phyloP scores from a whole-genome alignment of 2,113 vertebrate genomes.

The Pipra filicauda region DNA sequence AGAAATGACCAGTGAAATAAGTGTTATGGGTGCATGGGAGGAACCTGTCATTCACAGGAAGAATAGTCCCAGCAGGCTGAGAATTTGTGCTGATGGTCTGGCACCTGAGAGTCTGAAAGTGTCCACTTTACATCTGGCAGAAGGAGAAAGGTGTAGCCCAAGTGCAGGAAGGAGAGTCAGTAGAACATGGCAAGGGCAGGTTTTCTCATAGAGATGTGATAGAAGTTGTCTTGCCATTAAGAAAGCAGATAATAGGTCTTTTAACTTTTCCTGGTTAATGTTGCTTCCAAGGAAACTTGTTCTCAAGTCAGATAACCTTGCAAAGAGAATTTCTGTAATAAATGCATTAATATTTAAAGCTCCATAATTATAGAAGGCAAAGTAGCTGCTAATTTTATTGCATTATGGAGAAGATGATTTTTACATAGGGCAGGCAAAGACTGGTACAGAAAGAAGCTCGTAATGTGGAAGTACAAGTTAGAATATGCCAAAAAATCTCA shows the following conservation, averaged over 20 bases:
- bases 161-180: neutral
- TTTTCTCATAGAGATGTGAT: neutral
- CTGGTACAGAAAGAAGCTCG: neutral
- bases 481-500: neutral
- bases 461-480: neutral
- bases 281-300: neutral
- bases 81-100: neutral
- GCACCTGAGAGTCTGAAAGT: neutral
- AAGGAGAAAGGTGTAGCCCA: neutral
- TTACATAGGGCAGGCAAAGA: neutral
- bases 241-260: neutral
- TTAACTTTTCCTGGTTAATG: neutral
- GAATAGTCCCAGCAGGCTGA: neutral
- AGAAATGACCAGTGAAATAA: rapidly evolving
- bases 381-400: neutral
- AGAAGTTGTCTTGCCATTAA: neutral
- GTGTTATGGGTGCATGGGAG: neutral
- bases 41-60: neutral
- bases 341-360: neutral
- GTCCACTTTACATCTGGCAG: neutral
- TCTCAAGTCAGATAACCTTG: neutral
- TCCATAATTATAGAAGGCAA: neutral
- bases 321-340: neutral
- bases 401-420: neutral
- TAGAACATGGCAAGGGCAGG: neutral